A percentile compares a stretch with the other conserved stretches of the same genome.
Conservation (phyloP, 2,113 vertebrate genomes). For the Murina feae region DNA sequence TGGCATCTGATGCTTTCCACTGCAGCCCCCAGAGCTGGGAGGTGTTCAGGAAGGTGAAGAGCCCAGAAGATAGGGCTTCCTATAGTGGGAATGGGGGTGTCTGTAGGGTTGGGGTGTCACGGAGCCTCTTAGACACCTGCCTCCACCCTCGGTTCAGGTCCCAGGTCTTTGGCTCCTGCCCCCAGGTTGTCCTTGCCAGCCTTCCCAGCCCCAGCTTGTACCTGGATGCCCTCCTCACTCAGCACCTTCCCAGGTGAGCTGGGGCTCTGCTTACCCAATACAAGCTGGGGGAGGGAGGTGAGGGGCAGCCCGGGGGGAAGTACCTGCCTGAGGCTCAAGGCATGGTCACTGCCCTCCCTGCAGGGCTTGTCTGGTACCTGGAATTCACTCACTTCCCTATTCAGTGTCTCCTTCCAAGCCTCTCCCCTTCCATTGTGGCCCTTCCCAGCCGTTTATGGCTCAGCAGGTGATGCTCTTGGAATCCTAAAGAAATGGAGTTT, state of each 20-base stretch:
- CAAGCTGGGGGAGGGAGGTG: not conserved
- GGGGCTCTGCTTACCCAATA: slow-evolving; percentile 47
- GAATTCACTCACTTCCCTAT: not conserved
- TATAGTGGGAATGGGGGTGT: not conserved
- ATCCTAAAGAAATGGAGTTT: not conserved
- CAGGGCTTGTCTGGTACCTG: not conserved
- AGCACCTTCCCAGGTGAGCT: not conserved
- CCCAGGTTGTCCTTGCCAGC: not conserved
- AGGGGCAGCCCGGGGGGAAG: not conserved
- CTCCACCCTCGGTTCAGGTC: not conserved
- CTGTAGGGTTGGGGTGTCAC: not conserved
- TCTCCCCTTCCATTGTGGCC: not conserved
- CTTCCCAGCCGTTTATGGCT: not conserved
- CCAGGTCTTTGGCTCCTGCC: not conserved
- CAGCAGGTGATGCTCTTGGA: slow-evolving; percentile 9
- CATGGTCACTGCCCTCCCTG: not conserved
- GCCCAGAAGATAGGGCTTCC: not conserved
- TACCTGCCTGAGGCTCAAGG: not conserved
- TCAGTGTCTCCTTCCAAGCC: not conserved
- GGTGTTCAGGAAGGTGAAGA: not conserved
- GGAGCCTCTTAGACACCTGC: not conserved
- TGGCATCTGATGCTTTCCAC: not conserved
- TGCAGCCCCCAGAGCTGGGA: not conserved
- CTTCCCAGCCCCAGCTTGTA: not conserved
- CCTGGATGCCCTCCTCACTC: slow-evolving; percentile 17